Base-by-base conservation (phyloP, 2,888 invertebrate genomes). In the Margaritifera margaritifera region DNA sequence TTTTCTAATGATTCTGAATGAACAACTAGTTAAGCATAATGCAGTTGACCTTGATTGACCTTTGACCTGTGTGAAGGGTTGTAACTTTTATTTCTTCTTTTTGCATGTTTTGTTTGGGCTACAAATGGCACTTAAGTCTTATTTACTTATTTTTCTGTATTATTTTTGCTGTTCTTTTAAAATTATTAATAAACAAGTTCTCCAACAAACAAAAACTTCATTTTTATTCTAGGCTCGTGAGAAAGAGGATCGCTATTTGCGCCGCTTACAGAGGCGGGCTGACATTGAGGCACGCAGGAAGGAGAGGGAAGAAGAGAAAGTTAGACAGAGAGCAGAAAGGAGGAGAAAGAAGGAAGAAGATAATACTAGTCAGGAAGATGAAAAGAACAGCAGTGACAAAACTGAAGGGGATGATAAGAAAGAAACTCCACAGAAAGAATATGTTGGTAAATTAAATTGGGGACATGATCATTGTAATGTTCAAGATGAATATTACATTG, bases 191-290 rank as follows among this genome's bases (percentile, higher is more conserved):
- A 42, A 42, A 42, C 42, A 42, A 42, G 11, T 63, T 8, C 19
- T 51, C 31, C 51, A 19, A 53, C 24, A 20, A n/a, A 50, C 50
- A 42, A 58, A 6, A 57, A 56, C 6, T n/a, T 57, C 8, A 27
- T 22, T 25, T 59, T 59, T 62, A 60, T 66, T 62, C 1, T 62
- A 88, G 89, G 88, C 88, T 11, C 78, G 75, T 66, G 88, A 87
- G 66, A 88, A 88, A 68, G 88, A 87, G 64, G 87, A 88, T 52
- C 71, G 89, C 1, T 87, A 87, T 69, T 70, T 82, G 53, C 81
- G 82, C 42, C 71, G 89, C 55, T 79, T 84, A 63, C 86, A 87
- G 64, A 76, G 87, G 60, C 68, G 88, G 63, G 87, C 87, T 27
- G 87, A 87, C 59, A 68, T 87, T 31, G 87, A 87, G 62, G 82